Evolutionary conservation across 2,113 vertebrate species (phyloP).

Genomic region (Lycaon pictus): DNA sequence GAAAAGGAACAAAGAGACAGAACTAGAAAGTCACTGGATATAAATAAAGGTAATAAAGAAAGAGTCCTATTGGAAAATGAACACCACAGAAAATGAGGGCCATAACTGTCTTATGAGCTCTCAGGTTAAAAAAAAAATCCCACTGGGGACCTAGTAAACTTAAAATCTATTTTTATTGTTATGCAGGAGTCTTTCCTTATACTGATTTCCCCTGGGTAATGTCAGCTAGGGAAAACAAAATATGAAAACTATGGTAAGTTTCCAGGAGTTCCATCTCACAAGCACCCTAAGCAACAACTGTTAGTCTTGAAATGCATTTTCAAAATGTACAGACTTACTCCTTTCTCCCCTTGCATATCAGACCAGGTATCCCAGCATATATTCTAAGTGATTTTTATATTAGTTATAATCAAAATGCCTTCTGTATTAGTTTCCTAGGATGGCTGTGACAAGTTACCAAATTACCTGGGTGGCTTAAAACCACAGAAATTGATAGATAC

Average conservation of each 20-base stretch:
- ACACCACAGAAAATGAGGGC: not conserved
- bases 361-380: not conserved
- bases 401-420: constrained; percentile 8
- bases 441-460: not conserved
- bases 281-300: not conserved
- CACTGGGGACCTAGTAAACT: not conserved
- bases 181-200: not conserved
- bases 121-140: not conserved
- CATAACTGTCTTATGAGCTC: not conserved
- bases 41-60: not conserved
- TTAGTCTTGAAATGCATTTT: not conserved
- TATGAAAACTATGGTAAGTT: not conserved
- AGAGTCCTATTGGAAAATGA: not conserved
- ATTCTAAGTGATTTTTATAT: not conserved
- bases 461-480: not conserved
- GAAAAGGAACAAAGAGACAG: not conserved
- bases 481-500: not conserved
- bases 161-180: constrained; percentile 30
- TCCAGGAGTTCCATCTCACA: constrained; percentile 18
- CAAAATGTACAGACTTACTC: not conserved
- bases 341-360: not conserved
- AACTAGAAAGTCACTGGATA: not conserved
- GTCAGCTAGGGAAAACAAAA: constrained; percentile 51
- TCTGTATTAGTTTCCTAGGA: not conserved
- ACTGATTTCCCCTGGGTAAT: not conserved